Conservation (phyloP, 2,113 vertebrate genomes). For the Amblyornis subalaris region DNA sequence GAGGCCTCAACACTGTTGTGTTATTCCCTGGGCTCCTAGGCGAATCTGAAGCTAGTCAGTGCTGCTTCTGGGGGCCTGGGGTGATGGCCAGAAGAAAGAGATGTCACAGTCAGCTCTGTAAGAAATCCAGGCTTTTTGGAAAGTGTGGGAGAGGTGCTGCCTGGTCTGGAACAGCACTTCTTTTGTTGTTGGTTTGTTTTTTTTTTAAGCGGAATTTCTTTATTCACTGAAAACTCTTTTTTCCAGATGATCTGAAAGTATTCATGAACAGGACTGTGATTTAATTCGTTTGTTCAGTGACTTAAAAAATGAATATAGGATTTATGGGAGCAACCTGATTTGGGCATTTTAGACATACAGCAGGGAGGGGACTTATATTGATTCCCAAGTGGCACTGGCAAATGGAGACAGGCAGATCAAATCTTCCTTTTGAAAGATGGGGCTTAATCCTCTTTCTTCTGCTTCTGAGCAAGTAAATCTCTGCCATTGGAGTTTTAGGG, state of each 20-base stretch:
- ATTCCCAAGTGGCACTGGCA: neutral
- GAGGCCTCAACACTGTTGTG: neutral
- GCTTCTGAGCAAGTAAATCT: neutral
- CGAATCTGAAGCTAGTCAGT: neutral
- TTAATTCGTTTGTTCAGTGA: neutral
- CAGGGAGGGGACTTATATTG: neutral
- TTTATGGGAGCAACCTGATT: neutral
- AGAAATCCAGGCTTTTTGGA: neutral
- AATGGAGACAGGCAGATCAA: neutral
- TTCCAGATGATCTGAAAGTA: neutral
- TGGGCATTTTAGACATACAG: neutral
- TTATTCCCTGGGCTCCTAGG: rapidly evolving
- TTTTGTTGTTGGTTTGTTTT: neutral
- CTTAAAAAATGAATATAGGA: neutral
- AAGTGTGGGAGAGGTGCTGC: neutral
- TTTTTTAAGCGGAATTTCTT: neutral
- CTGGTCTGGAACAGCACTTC: neutral
- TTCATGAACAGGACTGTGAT: neutral
- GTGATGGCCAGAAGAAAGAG: neutral
- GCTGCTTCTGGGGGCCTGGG: neutral
- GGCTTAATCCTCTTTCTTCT: neutral
- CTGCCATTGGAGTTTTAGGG: neutral
- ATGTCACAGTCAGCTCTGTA: neutral
- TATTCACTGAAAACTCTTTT: neutral
- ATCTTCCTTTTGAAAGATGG: neutral